A percentile compares a stretch with the other conserved stretches of the same genome.
Conservation (phyloP, 1,140 invertebrate species). For the Drosophila nikananu region DNA sequence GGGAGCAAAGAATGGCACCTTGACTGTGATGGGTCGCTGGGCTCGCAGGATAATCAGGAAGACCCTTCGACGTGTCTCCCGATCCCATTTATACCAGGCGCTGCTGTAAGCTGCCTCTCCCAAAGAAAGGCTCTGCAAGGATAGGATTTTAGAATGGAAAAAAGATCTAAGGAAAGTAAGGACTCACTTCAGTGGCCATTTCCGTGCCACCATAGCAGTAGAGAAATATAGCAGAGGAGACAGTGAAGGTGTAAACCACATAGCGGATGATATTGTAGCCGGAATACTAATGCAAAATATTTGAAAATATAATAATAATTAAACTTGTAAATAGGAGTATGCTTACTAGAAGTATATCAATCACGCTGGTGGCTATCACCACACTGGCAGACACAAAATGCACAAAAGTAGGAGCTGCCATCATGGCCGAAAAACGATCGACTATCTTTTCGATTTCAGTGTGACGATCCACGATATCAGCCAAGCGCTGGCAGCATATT, state of each 20-base stretch:
- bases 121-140: slow-evolving; percentile 50
- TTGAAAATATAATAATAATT: too few relatives aligned
- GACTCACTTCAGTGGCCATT: slow-evolving; percentile 53
- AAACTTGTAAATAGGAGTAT: too few relatives aligned
- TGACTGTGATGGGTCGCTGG: slow-evolving; percentile 55
- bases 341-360: slow-evolving; percentile 64
- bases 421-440: slow-evolving; percentile 49
- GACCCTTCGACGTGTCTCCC: slow-evolving; percentile 48
- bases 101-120: slow-evolving; percentile 62
- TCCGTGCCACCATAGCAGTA: slow-evolving; percentile 67
- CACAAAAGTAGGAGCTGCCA: slow-evolving; percentile 60
- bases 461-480: slow-evolving; percentile 56
- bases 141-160: background rate
- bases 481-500: slow-evolving; percentile 43
- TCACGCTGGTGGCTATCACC: slow-evolving; percentile 69
- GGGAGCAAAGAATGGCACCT: slow-evolving; percentile 64
- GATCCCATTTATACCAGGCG: slow-evolving; percentile 60
- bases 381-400: slow-evolving; percentile 65
- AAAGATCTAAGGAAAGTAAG: too few relatives aligned
- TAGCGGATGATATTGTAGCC: slow-evolving; percentile 71
- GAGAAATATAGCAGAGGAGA: slow-evolving; percentile 48
- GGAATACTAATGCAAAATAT: slow-evolving; percentile 36
- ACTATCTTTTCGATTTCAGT: slow-evolving; percentile 64
- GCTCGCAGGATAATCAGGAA: slow-evolving; percentile 60
- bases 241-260: slow-evolving; percentile 54